These are phyloP conservation scores for Drosophila neoperkinsi DNA, from an alignment of 2,888 invertebrate genomes.

Conservation along the genomic window DNA sequence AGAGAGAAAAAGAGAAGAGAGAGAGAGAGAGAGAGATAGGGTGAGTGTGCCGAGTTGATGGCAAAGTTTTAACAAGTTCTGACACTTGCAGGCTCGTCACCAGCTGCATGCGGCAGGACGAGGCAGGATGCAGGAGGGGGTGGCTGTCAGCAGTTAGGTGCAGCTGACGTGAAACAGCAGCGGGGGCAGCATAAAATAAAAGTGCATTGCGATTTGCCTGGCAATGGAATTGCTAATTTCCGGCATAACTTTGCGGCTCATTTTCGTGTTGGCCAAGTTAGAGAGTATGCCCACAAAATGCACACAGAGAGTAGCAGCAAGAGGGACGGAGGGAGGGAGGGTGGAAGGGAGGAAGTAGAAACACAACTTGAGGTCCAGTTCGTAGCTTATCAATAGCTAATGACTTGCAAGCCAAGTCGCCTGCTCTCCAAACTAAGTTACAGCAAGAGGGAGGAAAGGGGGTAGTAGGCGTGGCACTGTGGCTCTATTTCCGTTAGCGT, in stretches of 20 bases:
- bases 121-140: neutral
- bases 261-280: slow-evolving; percentile 42
- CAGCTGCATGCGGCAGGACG: neutral
- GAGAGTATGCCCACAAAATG: slow-evolving; percentile 43
- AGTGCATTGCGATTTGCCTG: slow-evolving; percentile 66
- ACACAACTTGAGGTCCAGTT: slow-evolving; percentile 16
- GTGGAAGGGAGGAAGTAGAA: neutral
- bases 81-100: slow-evolving; percentile 71
- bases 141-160: slow-evolving; percentile 29
- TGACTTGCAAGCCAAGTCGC: slow-evolving; percentile 29
- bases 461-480: slow-evolving; percentile 5
- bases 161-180: slow-evolving; percentile 49
- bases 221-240: slow-evolving; percentile 81
- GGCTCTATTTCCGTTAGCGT: slow-evolving; percentile 63
- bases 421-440: slow-evolving; percentile 39
- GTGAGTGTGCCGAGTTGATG: slow-evolving; percentile 60
- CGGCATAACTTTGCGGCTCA: slow-evolving; percentile 72
- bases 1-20: neutral
- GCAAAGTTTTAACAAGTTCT: slow-evolving; percentile 82
- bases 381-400: slow-evolving; percentile 56
- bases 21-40: neutral
- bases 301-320: slow-evolving; percentile 7
- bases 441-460: neutral
- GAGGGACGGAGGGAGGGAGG: neutral
- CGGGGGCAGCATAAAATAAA: slow-evolving; percentile 50